These are phyloP conservation scores for Sitta europaea DNA, from an alignment of 2,113 vertebrate species.

Conservation along the genomic window DNA sequence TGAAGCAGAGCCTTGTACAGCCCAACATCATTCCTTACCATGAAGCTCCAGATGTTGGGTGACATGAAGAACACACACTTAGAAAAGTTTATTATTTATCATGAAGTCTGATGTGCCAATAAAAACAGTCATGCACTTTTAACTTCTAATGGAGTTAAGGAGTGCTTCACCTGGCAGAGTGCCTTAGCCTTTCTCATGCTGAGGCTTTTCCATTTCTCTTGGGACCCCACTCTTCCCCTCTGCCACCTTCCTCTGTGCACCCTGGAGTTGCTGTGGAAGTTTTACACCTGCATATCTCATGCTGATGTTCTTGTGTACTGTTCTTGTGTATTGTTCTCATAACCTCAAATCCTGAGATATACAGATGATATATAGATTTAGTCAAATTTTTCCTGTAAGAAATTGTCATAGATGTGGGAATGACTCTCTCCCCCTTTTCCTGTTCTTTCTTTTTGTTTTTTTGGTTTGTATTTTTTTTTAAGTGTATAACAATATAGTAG, in stretches of 20 bases:
- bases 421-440: neutral
- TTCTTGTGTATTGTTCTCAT: neutral
- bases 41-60: neutral
- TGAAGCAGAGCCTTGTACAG: neutral
- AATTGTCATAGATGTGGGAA: neutral
- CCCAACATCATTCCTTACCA: neutral
- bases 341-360: neutral
- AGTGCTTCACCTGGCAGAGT: neutral
- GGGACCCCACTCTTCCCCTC: neutral
- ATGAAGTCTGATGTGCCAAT: neutral
- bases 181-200: neutral
- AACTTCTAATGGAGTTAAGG: neutral
- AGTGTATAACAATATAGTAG: neutral
- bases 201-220: neutral
- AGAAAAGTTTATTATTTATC: neutral
- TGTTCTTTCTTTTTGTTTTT: neutral
- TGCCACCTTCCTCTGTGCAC: neutral
- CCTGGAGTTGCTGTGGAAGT: neutral
- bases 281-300: neutral
- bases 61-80: neutral
- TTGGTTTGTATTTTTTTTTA: neutral
- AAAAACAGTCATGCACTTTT: neutral
- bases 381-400: neutral
- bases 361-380: neutral
- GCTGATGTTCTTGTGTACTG: rapidly evolving